A percentile compares a stretch with the other conserved stretches of the same genome.
Conservation (phyloP, 2,113 vertebrate genomes). For the Sphaerodactylus townsendi region DNA sequence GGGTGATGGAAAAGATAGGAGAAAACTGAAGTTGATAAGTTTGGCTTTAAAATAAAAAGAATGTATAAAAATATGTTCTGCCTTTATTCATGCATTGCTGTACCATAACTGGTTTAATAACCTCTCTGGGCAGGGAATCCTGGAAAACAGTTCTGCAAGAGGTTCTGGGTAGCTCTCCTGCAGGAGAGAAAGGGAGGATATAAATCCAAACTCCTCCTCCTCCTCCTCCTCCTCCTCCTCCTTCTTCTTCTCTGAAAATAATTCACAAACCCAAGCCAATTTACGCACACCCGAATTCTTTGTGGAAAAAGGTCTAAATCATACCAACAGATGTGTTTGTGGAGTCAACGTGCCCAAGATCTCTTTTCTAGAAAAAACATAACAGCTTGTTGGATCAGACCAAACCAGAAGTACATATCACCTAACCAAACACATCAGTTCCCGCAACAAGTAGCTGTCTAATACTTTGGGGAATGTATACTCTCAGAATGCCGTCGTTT, state of each 20-base stretch:
- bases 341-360: neutral
- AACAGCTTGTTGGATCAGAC: neutral
- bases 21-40: neutral
- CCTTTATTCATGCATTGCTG: neutral
- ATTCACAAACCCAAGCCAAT: neutral
- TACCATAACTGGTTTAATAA: no score
- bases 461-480: no score
- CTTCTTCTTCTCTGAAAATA: no score
- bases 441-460: no score
- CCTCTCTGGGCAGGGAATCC: neutral
- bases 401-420: no score
- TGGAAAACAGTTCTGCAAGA: neutral
- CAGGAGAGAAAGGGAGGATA: no score
- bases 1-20: constrained; percentile 7
- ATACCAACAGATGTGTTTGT: no score
- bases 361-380: neutral
- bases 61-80: neutral
- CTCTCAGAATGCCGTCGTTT: no score
- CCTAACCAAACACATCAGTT: no score
- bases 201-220: no score
- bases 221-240: no score
- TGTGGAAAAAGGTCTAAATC: neutral
- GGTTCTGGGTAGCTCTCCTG: neutral
- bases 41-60: neutral
- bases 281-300: neutral